phyloP scores from a whole-genome alignment of 2,888 invertebrate genomes.

The Calameuta pallipes region DNA sequence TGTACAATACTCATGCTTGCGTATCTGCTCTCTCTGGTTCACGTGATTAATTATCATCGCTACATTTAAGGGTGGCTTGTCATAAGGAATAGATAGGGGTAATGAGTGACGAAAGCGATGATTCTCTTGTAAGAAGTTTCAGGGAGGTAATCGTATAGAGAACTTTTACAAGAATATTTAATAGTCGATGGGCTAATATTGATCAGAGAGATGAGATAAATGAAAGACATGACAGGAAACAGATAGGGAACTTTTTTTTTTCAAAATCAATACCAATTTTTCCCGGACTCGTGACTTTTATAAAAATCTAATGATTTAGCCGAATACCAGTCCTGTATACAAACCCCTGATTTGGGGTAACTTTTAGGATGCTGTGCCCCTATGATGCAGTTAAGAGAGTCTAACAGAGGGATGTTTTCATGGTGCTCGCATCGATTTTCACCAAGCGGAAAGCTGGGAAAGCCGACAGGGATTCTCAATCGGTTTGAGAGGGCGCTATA shows the following conservation, averaged over 20 bases:
- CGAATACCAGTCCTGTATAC: neutral
- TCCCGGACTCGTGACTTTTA: neutral
- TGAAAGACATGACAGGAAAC: neutral
- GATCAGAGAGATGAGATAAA: neutral
- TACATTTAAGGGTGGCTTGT: neutral
- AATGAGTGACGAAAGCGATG: neutral
- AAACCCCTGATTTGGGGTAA: neutral
- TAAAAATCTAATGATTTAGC: neutral
- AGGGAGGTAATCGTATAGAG: neutral
- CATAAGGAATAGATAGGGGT: neutral
- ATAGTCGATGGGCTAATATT: neutral
- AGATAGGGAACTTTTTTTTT: neutral
- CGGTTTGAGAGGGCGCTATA: neutral
- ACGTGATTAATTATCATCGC: neutral
- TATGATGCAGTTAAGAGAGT: neutral
- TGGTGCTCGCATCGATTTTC: constrained; percentile 11
- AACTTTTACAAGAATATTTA: neutral
- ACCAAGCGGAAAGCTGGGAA: neutral
- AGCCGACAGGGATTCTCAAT: constrained; percentile 2
- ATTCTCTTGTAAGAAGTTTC: no score
- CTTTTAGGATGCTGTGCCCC: neutral
- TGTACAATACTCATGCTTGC: neutral
- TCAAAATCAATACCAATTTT: neutral
- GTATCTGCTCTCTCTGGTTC: neutral
- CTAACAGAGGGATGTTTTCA: constrained; percentile 8